A percentile compares a stretch with the other conserved stretches of the same genome.
These are phyloP conservation scores for Delphinapterus leucas DNA, from an alignment of 2,113 vertebrate genomes.

Conservation along the genomic window DNA sequence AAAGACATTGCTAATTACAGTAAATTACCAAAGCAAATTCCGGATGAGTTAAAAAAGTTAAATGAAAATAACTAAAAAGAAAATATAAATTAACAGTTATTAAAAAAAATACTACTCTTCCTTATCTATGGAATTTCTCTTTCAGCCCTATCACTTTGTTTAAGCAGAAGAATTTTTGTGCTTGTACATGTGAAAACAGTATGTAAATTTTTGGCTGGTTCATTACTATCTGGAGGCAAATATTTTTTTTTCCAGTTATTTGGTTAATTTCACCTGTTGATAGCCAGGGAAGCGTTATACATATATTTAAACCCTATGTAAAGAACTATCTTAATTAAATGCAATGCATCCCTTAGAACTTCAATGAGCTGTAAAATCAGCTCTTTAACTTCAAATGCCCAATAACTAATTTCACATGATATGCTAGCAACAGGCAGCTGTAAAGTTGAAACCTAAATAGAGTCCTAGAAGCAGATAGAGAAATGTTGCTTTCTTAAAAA, in stretches of 20 bases:
- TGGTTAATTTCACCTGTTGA: constrained; percentile 44
- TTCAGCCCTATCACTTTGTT: constrained; percentile 38
- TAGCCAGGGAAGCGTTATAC: constrained; percentile 26
- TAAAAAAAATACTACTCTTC: constrained; percentile 43
- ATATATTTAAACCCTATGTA: constrained; percentile 46
- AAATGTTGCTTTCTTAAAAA: background rate
- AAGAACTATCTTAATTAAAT: constrained; percentile 49
- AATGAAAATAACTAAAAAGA: too few species aligned
- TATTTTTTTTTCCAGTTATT: background rate
- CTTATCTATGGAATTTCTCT: constrained; percentile 52
- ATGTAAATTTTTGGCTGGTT: background rate
- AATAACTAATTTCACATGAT: constrained; percentile 32
- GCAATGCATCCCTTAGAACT: constrained; percentile 19
- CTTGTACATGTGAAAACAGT: background rate
- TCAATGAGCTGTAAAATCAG: constrained; percentile 59
- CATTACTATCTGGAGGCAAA: constrained; percentile 6
- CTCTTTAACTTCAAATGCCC: constrained; percentile 37
- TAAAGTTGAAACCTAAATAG: background rate
- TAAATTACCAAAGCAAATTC: too few species aligned
- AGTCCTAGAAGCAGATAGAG: background rate
- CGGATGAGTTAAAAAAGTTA: too few species aligned
- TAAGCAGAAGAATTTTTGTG: constrained; percentile 22
- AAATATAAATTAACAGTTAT: too few species aligned
- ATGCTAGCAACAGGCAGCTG: constrained; percentile 14
- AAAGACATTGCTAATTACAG: too few species aligned